Evolutionary conservation across 2,797 vertebrate genomes (phyloP), one percentile per base, ranked within the genome.

Genomic region (Linurgus olivaceus): DNA sequence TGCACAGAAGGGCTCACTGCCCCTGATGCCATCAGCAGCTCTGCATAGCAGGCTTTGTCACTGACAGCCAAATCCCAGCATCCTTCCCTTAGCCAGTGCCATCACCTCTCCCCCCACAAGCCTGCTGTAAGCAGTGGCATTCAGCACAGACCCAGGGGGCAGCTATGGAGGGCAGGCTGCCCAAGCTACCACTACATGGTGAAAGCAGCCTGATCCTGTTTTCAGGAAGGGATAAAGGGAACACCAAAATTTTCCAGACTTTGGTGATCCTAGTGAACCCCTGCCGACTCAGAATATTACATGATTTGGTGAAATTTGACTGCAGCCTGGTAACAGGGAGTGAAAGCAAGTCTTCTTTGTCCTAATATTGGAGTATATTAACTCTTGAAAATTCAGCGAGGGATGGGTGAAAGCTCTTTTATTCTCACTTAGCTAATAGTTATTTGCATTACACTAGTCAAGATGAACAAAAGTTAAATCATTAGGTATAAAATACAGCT

Each of bases 311-410:
- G 58, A 59, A 25, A 66, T 78, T 89, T 94, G 7, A 80, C 37
- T 35, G 37, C 9, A 84, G 71, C 9, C 29, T 70, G 31, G 47
- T 86, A 92, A 67, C 8, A 59, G 24, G 18, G 26, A 58, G 26
- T 38, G 28, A 92, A 93, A 93, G 48, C 11, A 84, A 92, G 48
- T 71, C 61, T 84, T 52, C 24, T 86, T 94, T 93, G 86, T 83
- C 77, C 48, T 93, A 79, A 96, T 48, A 68, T 3, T 50, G 29
- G 47, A 87, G 42, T 35, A 44, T 37, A 54, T 57, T n/a, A 76
- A 54, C 52, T 89, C 50, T 54, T 86, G 66, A 93, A 93, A 94
- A 90, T 77, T 86, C 52, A 51, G 25, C 3, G 16, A 89, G 45
- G 48, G 38, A 85, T 38, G 42, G 38, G 29, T 62, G 24, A 59